Evolutionary conservation across 2,888 invertebrate species (phyloP), one percentile per base, ranked within the genome.

Genomic region (Himalopsyche tibetana): DNA sequence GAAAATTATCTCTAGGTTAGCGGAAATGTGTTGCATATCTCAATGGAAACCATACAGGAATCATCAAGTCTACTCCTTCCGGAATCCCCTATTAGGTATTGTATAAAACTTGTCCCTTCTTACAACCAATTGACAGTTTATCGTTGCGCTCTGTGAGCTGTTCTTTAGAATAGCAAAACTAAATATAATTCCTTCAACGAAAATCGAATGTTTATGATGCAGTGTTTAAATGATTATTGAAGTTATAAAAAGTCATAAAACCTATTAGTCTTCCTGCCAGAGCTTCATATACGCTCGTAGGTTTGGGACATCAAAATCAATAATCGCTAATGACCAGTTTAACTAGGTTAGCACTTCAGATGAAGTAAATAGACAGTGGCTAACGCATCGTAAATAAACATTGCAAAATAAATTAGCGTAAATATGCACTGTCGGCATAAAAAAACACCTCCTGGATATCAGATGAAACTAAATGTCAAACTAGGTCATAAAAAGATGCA

Each of bases 301-400:
- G 83, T 83, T 74, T 82, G 69, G 83, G 80, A 56, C 51, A 79
- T 85, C 56, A 85, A 85, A 85, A 85, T 85, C 85, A 83, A 85
- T 85, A 85, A 83, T 80, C 82, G 80, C 69, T 51, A 42, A 51
- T 82, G 80, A 82, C 82, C 85, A 81, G 19, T 83, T 45, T 56
- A 83, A 85, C 74, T 85, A 63, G 85, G 83, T 85, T 85, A 83
- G 15, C 19, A 79, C 19, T 17, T 19, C 55, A 51, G 51, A 51
- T 5, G 12, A 11, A 82, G 42, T 63, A 63, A 55, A 83, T 56
- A 55, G 12, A 56, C 9, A 63, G 38, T 38, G 6, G 40, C 40
- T 63, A 40, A 17, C n/a, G 38, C 82, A 36, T 51, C 15, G 19
- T 81, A 81, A 45, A 81, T 12, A 45, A 42, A 81, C 55, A 82